Evolutionary conservation across 2,113 vertebrate species (phyloP).

Genomic region (Coturnix japonica): DNA sequence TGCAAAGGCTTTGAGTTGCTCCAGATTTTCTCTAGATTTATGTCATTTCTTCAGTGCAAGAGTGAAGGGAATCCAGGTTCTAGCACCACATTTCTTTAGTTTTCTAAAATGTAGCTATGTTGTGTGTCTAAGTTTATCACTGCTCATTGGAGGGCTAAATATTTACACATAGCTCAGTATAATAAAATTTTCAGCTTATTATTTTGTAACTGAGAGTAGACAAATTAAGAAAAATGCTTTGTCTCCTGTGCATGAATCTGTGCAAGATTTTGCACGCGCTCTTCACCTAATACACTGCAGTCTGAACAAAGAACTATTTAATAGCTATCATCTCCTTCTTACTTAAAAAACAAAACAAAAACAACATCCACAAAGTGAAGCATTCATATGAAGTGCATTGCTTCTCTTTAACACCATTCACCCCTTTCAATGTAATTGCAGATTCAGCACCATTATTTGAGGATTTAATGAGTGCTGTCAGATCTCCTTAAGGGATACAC

Average conservation of each 20-base stretch:
- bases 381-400: constrained; percentile 6
- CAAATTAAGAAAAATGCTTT: background rate
- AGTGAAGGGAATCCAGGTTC: background rate
- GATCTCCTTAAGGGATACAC: constrained; percentile 20
- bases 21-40: background rate
- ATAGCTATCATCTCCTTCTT: background rate
- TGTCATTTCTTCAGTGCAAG: background rate
- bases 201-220: background rate
- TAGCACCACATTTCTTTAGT: background rate
- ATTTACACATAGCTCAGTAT: background rate
- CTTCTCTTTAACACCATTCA: constrained; percentile 39
- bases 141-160: background rate
- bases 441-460: constrained; percentile 35
- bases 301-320: background rate
- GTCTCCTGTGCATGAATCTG: background rate
- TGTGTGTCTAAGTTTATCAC: background rate
- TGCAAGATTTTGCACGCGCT: background rate
- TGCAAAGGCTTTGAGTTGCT: no score
- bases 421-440: constrained; percentile 1
- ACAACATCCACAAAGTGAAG: background rate
- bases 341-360: background rate
- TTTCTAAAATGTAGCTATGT: background rate
- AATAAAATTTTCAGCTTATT: background rate
- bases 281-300: background rate
- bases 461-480: constrained; percentile 30